These are phyloP conservation scores for Lithophane ornitopus DNA, from an alignment of 2,888 invertebrate species.

Conservation along the genomic window DNA sequence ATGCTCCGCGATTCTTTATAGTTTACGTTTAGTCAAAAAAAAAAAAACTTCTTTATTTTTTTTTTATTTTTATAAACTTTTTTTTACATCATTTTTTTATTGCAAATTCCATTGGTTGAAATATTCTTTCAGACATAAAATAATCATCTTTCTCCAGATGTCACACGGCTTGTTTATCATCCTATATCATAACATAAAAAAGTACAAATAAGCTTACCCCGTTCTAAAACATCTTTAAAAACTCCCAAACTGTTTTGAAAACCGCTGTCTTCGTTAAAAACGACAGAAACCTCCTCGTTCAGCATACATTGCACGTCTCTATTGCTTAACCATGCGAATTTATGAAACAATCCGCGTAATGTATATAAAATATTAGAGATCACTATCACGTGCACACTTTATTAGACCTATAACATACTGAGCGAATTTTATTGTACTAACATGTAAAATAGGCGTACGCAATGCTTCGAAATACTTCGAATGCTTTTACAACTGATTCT, in stretches of 20 bases:
- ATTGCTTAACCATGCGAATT: conserved; percentile 64
- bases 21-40: too few relatives aligned
- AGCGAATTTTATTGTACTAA: conserved; percentile 62
- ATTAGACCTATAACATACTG: conserved; percentile 61
- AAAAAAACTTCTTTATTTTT: too few relatives aligned
- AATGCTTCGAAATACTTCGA: conserved; percentile 43
- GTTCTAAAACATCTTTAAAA: neutral
- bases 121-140: too few relatives aligned
- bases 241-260: conserved; percentile 26
- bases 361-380: conserved; percentile 67
- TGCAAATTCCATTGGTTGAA: too few relatives aligned
- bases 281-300: conserved; percentile 38
- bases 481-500: conserved; percentile 58
- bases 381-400: conserved; percentile 64
- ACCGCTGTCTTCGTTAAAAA: conserved; percentile 32
- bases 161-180: too few relatives aligned
- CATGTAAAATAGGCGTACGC: conserved; percentile 57
- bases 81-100: too few relatives aligned
- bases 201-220: neutral
- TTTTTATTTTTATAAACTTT: too few relatives aligned
- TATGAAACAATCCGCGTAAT: conserved; percentile 66
- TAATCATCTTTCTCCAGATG: too few relatives aligned
- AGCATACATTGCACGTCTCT: conserved; percentile 62
- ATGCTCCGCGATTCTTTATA: too few relatives aligned
- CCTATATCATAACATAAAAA: too few relatives aligned